Evolutionary conservation across 2,797 vertebrate genomes (phyloP).

Genomic region (Semaprochilodus insignis): DNA sequence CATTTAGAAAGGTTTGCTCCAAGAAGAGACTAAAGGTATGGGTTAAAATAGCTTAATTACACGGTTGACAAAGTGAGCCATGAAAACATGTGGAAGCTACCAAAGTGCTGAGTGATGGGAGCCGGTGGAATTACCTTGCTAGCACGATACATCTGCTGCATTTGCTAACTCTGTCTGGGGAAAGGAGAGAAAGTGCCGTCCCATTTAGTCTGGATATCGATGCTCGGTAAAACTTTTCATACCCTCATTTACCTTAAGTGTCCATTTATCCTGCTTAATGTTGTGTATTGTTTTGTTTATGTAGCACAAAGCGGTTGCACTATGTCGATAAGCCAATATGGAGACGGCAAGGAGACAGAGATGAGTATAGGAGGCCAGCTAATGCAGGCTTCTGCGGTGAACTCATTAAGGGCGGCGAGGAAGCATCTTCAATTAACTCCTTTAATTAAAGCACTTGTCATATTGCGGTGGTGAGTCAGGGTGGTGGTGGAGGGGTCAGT

Average conservation of each 20-base stretch:
- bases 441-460: conserved; percentile 66
- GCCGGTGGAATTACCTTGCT: not conserved
- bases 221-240: conserved; percentile 44
- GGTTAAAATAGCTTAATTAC: conserved; percentile 53
- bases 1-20: conserved; percentile 15
- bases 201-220: conserved; percentile 23
- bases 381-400: conserved; percentile 32
- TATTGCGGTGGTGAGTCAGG: conserved; percentile 53
- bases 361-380: conserved; percentile 34
- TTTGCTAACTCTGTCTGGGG: not conserved
- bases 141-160: conserved; percentile 6
- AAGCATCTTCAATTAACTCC: conserved; percentile 61
- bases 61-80: conserved; percentile 13
- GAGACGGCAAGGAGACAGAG: conserved; percentile 37
- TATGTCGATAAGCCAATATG: conserved; percentile 53
- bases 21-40: conserved; percentile 13
- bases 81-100: not conserved
- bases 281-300: conserved; percentile 58
- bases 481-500: conserved; percentile 43
- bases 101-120: conserved; percentile 21
- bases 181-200: conserved; percentile 26
- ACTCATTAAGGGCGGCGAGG: conserved; percentile 51
- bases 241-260: conserved; percentile 56
- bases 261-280: conserved; percentile 58
- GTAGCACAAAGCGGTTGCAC: conserved; percentile 48